A percentile compares a stretch with the other conserved stretches of the same genome.
Conservation (phyloP, 2,797 vertebrate species). For the Dermochelys coriacea region DNA sequence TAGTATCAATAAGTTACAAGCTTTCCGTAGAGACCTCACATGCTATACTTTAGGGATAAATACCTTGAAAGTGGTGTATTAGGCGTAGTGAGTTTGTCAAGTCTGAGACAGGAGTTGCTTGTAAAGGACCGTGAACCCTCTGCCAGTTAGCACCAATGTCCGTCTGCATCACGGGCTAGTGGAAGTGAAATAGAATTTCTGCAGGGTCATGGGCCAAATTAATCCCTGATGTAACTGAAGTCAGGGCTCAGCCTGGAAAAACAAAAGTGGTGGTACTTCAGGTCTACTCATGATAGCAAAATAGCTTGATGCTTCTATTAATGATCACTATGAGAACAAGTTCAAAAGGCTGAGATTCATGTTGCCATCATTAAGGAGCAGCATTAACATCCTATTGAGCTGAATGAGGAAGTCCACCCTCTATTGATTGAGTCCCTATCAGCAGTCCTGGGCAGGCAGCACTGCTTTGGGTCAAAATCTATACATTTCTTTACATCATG, state of each 20-base stretch:
- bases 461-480: not conserved
- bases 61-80: not conserved
- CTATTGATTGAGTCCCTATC: not conserved
- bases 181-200: slow-evolving; percentile 18
- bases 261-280: not conserved
- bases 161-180: too few relatives aligned
- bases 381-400: slow-evolving; percentile 33
- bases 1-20: not conserved
- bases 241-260: not conserved
- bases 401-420: slow-evolving; percentile 28
- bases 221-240: not conserved
- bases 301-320: not conserved
- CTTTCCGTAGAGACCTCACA: not conserved
- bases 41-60: too few relatives aligned
- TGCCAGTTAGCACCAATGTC: too few relatives aligned
- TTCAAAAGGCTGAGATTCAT: not conserved
- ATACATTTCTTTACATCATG: not conserved
- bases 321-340: not conserved
- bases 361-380: not conserved
- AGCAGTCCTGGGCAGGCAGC: not conserved
- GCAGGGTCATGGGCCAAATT: slow-evolving; percentile 1
- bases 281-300: not conserved
- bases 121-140: too few relatives aligned
- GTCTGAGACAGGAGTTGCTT: too few relatives aligned
- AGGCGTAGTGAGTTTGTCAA: too few relatives aligned